Evolutionary conservation across 1,140 invertebrate species (phyloP), one percentile per base, ranked within the genome.

Genomic region (Latrodectus geometricus): DNA sequence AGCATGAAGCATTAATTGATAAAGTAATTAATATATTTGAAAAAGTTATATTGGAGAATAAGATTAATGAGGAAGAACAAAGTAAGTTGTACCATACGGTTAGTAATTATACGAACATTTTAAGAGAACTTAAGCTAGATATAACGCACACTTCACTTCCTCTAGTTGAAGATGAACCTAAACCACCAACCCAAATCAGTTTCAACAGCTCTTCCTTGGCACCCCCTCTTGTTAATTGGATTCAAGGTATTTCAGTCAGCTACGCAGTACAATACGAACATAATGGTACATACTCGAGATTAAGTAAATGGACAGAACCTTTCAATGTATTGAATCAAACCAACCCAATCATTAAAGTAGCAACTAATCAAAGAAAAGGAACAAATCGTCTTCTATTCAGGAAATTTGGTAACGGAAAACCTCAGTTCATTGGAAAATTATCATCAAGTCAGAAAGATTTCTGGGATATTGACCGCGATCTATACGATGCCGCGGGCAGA

Each of bases 391-490:
- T 76, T 17, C 17, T 76, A 7, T 76, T 54, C 21, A 11, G 74
- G 54, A 76, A 76, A 14, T 52, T 76, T 21, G 52, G 54, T 56
- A 20, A 76, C 20, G 74, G 54, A 8, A 52, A 52, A 20, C 52
- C 74, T 20, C 20, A 76, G 56, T 48, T 76, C 4, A 35, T 76
- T 54, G 74, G 74, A 2, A 76, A 54, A 3, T 20, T 76, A 23
- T 8, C 52, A 54, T 54, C 15, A 0, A 21, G 54, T 21, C 49
- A 54, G 54, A 76, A 17, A 20, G 52, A 76, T 20, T 76, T 76
- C 54, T 54, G 74, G 54, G 74, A 76, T 20, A 76, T 76, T 20
- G 35, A 76, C 35, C 52, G 74, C 52, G 74, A 76, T 76, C 50
- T 76, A 0, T 76, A 76, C 21, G 54, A 76, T 21, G 74, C 74